Evolutionary conservation across 2,797 vertebrate genomes (phyloP).

Genomic region (Valencia hispanica): DNA sequence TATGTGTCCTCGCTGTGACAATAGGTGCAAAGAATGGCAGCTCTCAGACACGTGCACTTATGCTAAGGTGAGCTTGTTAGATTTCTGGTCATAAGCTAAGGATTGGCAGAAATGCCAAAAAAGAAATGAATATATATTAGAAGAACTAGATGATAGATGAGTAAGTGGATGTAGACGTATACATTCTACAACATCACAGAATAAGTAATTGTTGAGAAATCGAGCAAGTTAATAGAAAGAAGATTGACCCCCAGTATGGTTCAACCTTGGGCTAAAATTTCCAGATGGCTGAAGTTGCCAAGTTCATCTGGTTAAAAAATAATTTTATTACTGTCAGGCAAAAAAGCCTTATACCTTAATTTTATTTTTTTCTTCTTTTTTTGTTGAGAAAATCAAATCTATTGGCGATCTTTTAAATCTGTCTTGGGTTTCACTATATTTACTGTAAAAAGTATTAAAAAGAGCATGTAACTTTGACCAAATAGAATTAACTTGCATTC

Average conservation of each 20-base stretch:
- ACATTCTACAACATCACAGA: too few species aligned
- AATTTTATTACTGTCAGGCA: too few species aligned
- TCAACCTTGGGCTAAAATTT: too few species aligned
- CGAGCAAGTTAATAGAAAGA: too few species aligned
- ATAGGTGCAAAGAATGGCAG: constrained; percentile 78
- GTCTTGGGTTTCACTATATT: neutral
- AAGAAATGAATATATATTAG: neutral
- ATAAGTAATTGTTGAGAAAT: too few species aligned
- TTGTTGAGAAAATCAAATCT: neutral
- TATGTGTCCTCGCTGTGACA: constrained; percentile 92
- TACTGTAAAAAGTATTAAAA: neutral
- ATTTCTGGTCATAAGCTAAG: neutral
- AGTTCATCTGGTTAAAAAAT: too few species aligned
- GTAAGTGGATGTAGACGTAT: neutral
- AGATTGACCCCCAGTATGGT: too few species aligned
- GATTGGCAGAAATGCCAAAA: neutral
- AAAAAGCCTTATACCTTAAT: neutral
- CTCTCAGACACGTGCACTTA: constrained; percentile 90
- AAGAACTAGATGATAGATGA: neutral
- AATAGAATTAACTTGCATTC: neutral
- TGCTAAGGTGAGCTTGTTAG: constrained; percentile 82
- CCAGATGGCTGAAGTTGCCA: too few species aligned
- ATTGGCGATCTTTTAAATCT: too few species aligned
- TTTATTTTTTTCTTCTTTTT: neutral
- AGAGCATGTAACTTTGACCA: neutral